A percentile compares a stretch with the other conserved stretches of the same genome.
Conservation (phyloP, 1,140 invertebrate genomes). For the Achroia grisella region DNA sequence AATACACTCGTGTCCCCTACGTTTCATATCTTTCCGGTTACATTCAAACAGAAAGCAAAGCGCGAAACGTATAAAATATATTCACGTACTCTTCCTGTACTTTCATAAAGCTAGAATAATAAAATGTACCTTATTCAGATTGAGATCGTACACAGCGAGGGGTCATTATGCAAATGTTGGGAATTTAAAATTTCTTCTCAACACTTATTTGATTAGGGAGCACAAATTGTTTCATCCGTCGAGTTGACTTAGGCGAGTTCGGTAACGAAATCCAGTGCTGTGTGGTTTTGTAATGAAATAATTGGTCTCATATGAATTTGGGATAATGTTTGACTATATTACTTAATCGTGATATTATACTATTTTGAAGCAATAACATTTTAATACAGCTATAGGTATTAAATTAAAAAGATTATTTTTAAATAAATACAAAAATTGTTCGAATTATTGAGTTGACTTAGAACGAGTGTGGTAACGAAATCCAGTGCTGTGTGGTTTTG, state of each 20-base stretch:
- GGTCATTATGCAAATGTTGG: constrained; percentile 49
- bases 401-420: too few species aligned
- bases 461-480: constrained; percentile 11
- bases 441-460: constrained; percentile 32
- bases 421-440: constrained; percentile 53
- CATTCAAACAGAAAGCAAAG: too few species aligned
- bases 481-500: constrained; percentile 1
- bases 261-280: constrained; percentile 5
- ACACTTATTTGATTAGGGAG: constrained; percentile 49
- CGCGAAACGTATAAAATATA: neutral
- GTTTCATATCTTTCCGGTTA: too few species aligned
- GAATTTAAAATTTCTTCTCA: constrained; percentile 46
- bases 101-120: constrained; percentile 17
- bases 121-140: constrained; percentile 25
- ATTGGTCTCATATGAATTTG: too few species aligned
- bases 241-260: constrained; percentile 26
- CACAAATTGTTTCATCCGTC: constrained; percentile 46
- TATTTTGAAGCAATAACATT: too few species aligned
- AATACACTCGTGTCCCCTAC: too few species aligned
- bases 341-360: too few species aligned
- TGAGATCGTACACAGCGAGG: constrained; percentile 27
- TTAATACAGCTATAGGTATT: too few species aligned
- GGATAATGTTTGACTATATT: too few species aligned
- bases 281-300: too few species aligned
- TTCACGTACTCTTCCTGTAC: neutral